Percentiles rank a stretch among this genome's conserved stretches.
Conservation (phyloP, 1,140 invertebrate species). For the Drosophila pseudoananassae region DNA sequence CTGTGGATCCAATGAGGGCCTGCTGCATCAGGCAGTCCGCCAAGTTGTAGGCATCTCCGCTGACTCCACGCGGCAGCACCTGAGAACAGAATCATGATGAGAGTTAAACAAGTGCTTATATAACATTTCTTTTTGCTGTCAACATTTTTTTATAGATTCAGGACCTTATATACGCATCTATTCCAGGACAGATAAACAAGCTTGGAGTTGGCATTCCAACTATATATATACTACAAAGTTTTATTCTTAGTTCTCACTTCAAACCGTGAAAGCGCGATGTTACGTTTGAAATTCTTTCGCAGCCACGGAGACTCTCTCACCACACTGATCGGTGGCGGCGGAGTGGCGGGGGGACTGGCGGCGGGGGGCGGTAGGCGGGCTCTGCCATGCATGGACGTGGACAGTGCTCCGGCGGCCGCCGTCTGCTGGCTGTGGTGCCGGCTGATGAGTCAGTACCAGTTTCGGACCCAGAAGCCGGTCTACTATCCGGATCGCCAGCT, state of each 20-base stretch:
- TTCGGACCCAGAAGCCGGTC: constrained; percentile 42
- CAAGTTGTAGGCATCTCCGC: constrained; percentile 95
- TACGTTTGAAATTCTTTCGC: constrained; percentile 49
- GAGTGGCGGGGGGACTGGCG: not conserved
- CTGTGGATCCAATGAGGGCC: constrained; percentile 95
- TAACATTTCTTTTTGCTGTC: constrained; percentile 18
- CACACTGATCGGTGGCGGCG: not conserved
- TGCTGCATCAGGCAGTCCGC: constrained; percentile 97
- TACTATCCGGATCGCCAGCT: constrained; percentile 72
- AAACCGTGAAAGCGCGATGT: constrained; percentile 36
- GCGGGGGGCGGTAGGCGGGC: not conserved
- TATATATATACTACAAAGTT: constrained; percentile 28
- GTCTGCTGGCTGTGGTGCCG: constrained; percentile 34
- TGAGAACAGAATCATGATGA: constrained; percentile 46
- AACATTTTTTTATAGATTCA: constrained; percentile 15
- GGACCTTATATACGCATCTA: constrained; percentile 13
- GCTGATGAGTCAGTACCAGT: constrained; percentile 67
- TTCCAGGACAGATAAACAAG: not conserved
- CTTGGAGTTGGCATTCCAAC: constrained; percentile 13
- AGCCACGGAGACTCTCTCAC: constrained; percentile 8
- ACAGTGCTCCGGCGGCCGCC: not conserved
- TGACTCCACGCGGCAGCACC: constrained; percentile 92
- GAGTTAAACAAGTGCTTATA: not conserved
- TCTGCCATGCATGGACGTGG: constrained; percentile 1
- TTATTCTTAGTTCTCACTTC: constrained; percentile 5